Evolutionary conservation across 2,113 vertebrate genomes (phyloP).

Genomic region (zebrafish (Danio rerio)): GRCz12tu NC_133194.1:11031501-11032000

Average conservation of each 20-base stretch:
- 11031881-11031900: too few species aligned
- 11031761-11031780: conserved; percentile 96
- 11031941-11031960: too few species aligned
- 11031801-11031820: conserved; percentile 94
- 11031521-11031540: neutral
- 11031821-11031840: conserved; percentile 12
- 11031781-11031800: conserved; percentile 98
- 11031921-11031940: too few species aligned
- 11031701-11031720: conserved; percentile 86
- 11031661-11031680: conserved; percentile 24
- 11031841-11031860: neutral
- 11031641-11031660: conserved; percentile 26
- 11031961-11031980: too few species aligned
- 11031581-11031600: conserved; percentile 39
- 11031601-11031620: conserved; percentile 38
- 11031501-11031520: conserved; percentile 26
- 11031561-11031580: conserved; percentile 23
- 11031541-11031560: conserved; percentile 26
- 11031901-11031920: too few species aligned
- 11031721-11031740: conserved; percentile 91
- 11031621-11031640: conserved; percentile 46
- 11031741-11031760: conserved; percentile 93
- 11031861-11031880: too few species aligned
- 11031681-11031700: conserved; percentile 83
- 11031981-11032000: too few species aligned